These are phyloP conservation scores for Eriocheir sinensis DNA, from an alignment of 1,140 invertebrate genomes.

Conservation along the genomic window DNA sequence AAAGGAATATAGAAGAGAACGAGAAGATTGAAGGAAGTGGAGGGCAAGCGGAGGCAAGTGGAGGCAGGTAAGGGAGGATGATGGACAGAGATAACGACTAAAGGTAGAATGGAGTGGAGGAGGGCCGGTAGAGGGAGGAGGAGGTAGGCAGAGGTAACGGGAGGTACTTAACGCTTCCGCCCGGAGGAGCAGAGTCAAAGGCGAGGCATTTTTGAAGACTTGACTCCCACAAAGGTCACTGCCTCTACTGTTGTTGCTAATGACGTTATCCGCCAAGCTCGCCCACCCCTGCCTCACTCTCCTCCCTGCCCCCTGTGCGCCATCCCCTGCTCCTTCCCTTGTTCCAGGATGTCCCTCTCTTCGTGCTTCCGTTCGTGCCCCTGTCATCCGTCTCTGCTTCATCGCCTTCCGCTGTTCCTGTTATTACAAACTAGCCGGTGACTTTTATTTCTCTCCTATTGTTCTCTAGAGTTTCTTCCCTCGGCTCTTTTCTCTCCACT, in stretches of 20 bases:
- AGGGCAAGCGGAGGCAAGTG: no score
- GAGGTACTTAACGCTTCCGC: constrained; percentile 4
- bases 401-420: not conserved
- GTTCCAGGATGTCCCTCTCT: no score
- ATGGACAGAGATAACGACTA: no score
- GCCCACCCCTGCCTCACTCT: not conserved
- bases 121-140: not conserved
- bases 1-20: no score
- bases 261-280: not conserved
- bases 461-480: not conserved
- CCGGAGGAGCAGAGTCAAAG: constrained; percentile 24
- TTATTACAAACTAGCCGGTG: no score
- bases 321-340: not conserved
- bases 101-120: not conserved
- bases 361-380: not conserved
- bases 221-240: constrained; percentile 12
- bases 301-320: not conserved
- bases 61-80: no score
- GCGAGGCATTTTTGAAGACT: not conserved
- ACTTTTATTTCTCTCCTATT: not conserved
- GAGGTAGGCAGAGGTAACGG: not conserved
- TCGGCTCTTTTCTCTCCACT: not conserved
- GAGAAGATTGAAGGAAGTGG: no score
- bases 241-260: not conserved
- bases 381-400: not conserved